A percentile compares a stretch with the other conserved stretches of the same genome.
phyloP scores from a whole-genome alignment of 2,113 vertebrate species.

The Hemiprocne comata region DNA sequence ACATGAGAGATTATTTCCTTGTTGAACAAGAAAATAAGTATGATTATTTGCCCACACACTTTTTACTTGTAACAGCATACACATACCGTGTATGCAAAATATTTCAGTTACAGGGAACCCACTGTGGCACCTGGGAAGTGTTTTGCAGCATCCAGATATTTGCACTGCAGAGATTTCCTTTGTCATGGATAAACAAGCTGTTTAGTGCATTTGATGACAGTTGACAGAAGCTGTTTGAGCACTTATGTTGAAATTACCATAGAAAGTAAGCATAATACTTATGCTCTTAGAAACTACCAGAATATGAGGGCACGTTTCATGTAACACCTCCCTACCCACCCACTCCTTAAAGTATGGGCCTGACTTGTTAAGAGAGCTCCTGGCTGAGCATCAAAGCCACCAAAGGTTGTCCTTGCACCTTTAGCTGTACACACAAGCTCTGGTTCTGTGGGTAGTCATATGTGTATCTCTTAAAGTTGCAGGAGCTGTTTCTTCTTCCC shows the following conservation, averaged over 20 bases:
- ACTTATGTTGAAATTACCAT: not conserved
- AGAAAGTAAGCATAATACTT: not conserved
- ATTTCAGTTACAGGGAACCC: not conserved
- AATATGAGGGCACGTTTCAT: not conserved
- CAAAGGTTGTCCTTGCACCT: rapidly evolving
- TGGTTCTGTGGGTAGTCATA: not conserved
- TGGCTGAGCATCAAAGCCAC: not conserved
- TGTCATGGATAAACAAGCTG: not conserved
- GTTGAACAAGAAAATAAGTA: not conserved
- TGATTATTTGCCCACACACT: not conserved
- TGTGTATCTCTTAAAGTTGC: constrained; percentile 51
- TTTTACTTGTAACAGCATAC: not conserved
- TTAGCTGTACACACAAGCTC: not conserved
- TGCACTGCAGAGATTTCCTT: not conserved
- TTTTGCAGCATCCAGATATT: not conserved
- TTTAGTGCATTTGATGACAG: not conserved
- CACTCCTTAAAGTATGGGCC: rapidly evolving
- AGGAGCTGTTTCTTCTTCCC: constrained; percentile 54
- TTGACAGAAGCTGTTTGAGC: not conserved
- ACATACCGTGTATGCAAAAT: not conserved
- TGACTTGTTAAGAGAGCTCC: not conserved
- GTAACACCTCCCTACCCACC: not conserved
- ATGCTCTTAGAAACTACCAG: not conserved
- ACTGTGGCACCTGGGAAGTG: not conserved
- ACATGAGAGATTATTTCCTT: not conserved